Conservation (phyloP, 2,888 invertebrate genomes). For the Agriopis marginaria region DNA sequence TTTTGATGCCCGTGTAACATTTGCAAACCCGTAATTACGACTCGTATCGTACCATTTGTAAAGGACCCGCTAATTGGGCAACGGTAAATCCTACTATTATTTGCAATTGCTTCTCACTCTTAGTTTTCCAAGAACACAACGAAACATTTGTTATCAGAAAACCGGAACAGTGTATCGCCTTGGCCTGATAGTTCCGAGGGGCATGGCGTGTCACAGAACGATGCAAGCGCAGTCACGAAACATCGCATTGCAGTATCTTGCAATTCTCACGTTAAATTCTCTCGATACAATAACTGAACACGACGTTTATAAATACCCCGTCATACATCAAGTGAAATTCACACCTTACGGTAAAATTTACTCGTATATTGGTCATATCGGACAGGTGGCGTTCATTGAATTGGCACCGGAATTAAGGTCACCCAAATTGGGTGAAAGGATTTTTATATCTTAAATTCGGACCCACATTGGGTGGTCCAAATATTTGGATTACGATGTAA, state of each 20-base stretch:
- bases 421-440: conserved; percentile 18
- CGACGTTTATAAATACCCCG: conserved; percentile 5
- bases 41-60: conserved; percentile 28
- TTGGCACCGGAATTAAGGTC: conserved; percentile 31
- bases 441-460: conserved; percentile 11
- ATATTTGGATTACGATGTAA: conserved; percentile 19
- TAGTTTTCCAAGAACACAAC: conserved; percentile 37
- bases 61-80: conserved; percentile 41
- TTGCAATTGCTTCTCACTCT: conserved; percentile 38
- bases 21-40: conserved; percentile 36
- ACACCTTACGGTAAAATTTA: conserved; percentile 37
- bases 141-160: conserved; percentile 62
- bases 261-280: conserved; percentile 41
- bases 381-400: conserved; percentile 30
- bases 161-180: conserved; percentile 74
- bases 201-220: conserved; percentile 78
- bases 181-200: conserved; percentile 73
- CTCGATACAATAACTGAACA: conserved; percentile 27
- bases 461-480: conserved; percentile 23
- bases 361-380: conserved; percentile 24
- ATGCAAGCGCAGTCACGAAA: conserved; percentile 74
- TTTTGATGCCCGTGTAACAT: conserved; percentile 28
- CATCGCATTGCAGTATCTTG: conserved; percentile 44
- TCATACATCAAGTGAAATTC: conserved; percentile 23
- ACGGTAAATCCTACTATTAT: conserved; percentile 41